Evolutionary conservation across 2,888 invertebrate genomes (phyloP), one percentile per base, ranked within the genome.

Genomic region (Lymantria monacha): DNA sequence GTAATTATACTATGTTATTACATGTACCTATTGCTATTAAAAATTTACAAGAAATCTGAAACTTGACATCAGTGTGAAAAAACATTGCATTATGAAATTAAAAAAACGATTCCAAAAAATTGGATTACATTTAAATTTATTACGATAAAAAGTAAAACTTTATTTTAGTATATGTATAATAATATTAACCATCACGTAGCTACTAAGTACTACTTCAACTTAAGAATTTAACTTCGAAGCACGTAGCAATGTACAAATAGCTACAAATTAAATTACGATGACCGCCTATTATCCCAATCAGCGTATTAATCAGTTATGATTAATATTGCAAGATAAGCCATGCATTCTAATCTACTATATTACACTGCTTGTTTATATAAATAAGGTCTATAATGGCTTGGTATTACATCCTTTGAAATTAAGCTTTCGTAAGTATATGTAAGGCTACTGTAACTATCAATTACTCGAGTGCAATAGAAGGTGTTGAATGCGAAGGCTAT

Each of bases 251-350:
- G 13, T 38, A 40, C 48, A 42, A 44, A 42, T 49, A 43, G 13
- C 37, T 40, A 49, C 40, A 55, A 53, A 64, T 64, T 66, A 57
- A 66, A 66, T 62, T 57, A 61, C 43, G 46, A 53, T 58, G 49
- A 30, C 44, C 57, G 33, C 10, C 38, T 49, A 67, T 49, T 56
- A 55, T 44, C 37, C 31, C 42, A 46, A 58, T 56, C 49, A 38
- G 46, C 44, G 43, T 51, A 52, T 58, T 64, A 64, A 56, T 61
- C 58, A 54, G 40, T 42, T 47, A 42, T 61, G 55, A 65, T 67
- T 53, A 58, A 65, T 67, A 58, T 41, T 40, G 41, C 14, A 31
- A 52, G 48, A 52, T 52, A 49, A 22, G 31, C 40, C 40, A 44
- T 37, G 44, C 7, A 30, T 12, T 9, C 10, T 12, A 45, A 37